These are phyloP conservation scores for Agonopterix alstromeriana DNA, from an alignment of 2,888 invertebrate species.

Conservation along the genomic window DNA sequence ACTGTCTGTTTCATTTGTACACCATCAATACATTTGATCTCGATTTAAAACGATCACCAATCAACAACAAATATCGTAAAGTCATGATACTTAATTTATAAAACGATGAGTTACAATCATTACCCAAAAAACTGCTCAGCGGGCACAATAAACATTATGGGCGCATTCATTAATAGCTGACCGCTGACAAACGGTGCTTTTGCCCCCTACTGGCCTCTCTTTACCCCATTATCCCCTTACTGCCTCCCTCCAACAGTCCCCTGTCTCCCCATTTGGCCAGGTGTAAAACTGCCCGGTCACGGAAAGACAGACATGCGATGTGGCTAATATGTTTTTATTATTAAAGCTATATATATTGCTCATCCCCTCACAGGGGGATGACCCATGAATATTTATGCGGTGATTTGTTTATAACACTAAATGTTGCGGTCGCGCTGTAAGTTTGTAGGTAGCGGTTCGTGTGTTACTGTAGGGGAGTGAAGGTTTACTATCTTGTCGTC, in stretches of 20 bases:
- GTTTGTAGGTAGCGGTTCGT: no score
- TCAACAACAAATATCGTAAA: conserved; percentile 1
- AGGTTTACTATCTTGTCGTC: no score
- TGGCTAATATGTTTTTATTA: conserved; percentile 74
- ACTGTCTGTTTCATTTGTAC: background rate
- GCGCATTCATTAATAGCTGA: conserved; percentile 71
- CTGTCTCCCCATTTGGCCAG: conserved; percentile 55
- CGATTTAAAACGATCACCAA: background rate
- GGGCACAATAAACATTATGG: conserved; percentile 69
- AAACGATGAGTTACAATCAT: conserved; percentile 59
- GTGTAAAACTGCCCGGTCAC: conserved; percentile 75
- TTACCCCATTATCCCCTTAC: conserved; percentile 48
- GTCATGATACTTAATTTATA: conserved; percentile 54
- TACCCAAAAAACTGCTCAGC: conserved; percentile 58
- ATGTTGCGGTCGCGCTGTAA: conserved; percentile 10
- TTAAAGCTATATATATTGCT: conserved; percentile 61
- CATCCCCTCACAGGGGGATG: conserved; percentile 56
- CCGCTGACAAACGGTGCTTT: conserved; percentile 68
- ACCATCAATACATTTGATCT: background rate
- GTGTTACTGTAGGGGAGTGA: no score
- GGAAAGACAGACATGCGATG: conserved; percentile 73
- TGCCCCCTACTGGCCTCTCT: conserved; percentile 33
- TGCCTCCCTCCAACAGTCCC: conserved; percentile 16
- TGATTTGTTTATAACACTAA: conserved; percentile 58
- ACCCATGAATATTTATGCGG: conserved; percentile 67